Evolutionary conservation across 1,140 invertebrate species (phyloP), one percentile per base, ranked within the genome.

Genomic region (Drosophila willistoni): DNA sequence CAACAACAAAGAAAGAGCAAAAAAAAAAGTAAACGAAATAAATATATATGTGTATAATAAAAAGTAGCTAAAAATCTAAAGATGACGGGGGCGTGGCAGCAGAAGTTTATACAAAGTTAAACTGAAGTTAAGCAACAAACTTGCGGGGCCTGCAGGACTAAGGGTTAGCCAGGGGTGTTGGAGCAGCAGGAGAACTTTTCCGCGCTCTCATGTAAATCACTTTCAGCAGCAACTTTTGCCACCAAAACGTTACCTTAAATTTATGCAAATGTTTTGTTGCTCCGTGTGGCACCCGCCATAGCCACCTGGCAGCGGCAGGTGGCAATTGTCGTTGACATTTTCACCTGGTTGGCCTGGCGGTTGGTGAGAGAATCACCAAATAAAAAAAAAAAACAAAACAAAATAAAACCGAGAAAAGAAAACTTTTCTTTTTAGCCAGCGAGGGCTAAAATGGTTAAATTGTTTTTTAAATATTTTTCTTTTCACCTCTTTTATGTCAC

Each of bases 321-420:
- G 80, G 81, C 83, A 89, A 87, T 87, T 86, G 84, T 79, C 77
- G 84, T 83, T 87, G 83, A 83, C 80, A 89, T 85, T 85, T 77
- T 85, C 81, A 77, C 81, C 77, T 85, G 81, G 68, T 79, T 77
- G 63, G 64, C 62, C 70, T 59, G 39, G 42, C 33, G 56, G 39
- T 54, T 19, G 44, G 51, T 39, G 62, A 66, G 77, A 65, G 65
- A 54, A 71, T 36, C 6, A 12, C 34, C 10, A 42, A 13, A n/a
- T n/a, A n/a, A 13, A 7, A 47, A 64, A 42, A 33, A 10, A 5
- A 29, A 17, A n/a, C 3, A 29, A 29, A 29, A 29, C 29, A 29
- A 29, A 29, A 29, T 6, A 29, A 29, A 29, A 29, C 29, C 1
- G 29, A 51, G 22, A 36, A 22, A 77, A 3, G 34, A 63, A 64